Evolutionary conservation across 2,797 vertebrate species (phyloP).

Genomic region (Sebastes nivosus): DNA sequence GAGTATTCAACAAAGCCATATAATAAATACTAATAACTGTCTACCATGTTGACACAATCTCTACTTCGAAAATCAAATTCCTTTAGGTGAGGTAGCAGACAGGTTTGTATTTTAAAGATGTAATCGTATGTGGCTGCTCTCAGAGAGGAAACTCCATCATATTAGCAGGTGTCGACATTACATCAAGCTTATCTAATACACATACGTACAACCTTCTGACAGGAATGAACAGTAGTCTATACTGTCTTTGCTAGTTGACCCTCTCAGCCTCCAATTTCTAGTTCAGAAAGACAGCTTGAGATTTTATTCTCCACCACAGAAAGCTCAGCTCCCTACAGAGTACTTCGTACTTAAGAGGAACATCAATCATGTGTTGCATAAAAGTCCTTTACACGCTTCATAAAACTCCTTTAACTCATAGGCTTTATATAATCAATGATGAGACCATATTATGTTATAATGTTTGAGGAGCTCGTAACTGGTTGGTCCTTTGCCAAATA

Average conservation of each 20-base stretch:
- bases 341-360: neutral
- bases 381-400: constrained; percentile 2
- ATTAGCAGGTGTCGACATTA: neutral
- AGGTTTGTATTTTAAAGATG: neutral
- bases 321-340: neutral
- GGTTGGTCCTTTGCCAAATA: neutral
- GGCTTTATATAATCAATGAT: neutral
- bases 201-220: neutral
- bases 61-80: neutral
- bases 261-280: neutral
- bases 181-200: neutral
- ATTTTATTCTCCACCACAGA: neutral
- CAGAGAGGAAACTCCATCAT: neutral
- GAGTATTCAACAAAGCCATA: too few species aligned
- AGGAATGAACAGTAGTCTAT: neutral
- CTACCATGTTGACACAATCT: neutral
- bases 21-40: too few species aligned
- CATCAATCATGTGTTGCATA: constrained; percentile 22
- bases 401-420: constrained; percentile 16
- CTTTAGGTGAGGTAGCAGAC: neutral
- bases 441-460: neutral
- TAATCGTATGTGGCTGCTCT: neutral
- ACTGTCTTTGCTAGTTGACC: neutral
- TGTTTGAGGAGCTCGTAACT: constrained; percentile 1
- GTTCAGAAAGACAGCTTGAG: neutral